Evolutionary conservation across 64 coral and sea anemone genomes (phyloP), one percentile per base, ranked within the genome.

Genomic region (Actinia equina): DNA sequence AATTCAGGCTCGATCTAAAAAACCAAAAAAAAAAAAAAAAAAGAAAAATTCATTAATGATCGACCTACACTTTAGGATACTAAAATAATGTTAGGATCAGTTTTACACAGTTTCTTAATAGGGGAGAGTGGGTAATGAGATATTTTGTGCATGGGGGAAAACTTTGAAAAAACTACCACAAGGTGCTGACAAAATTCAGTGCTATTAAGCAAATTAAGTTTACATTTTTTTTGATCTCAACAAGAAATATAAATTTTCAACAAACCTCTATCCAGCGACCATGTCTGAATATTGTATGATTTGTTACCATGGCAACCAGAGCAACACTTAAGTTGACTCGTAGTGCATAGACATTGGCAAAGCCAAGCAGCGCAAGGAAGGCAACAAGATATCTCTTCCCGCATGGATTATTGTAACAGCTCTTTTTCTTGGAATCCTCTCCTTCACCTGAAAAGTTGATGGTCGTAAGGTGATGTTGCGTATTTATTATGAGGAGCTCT

Each of bases 311-410:
- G 27, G 94, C 94, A 60, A 96, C 94, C 52, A 96, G 80, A 76
- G 94, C 94, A 64, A 96, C 91, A 88, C 94, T 96, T 14, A 96
- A 74, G 71, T 96, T 96, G 25, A 96, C 94, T 56, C 94, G 79
- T 19, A 96, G 59, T 25, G 91, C 94, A 71, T 96, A 96, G n/a
- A 96, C 91, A 90, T 96, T 96, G 3, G 86, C 88, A 88, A 96
- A 96, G 54, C 94, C 94, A 90, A 96, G 82, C 74, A 96, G 64
- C 61, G 94, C 91, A 51, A 96, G 82, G 55, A 96, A 43, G 30
- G 94, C 88, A 37, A 96, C 91, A 6, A 93, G 65, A 57, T 88
- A 93, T 19, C 94, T 90, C 56, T 93, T 96, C 16, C 30, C 77
- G 6, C 30, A 46, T 5, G 76, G 76, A 41, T 3, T 3, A 17